Evolutionary conservation across 2,113 vertebrate genomes (phyloP).

Genomic region (Cervus canadensis): DNA sequence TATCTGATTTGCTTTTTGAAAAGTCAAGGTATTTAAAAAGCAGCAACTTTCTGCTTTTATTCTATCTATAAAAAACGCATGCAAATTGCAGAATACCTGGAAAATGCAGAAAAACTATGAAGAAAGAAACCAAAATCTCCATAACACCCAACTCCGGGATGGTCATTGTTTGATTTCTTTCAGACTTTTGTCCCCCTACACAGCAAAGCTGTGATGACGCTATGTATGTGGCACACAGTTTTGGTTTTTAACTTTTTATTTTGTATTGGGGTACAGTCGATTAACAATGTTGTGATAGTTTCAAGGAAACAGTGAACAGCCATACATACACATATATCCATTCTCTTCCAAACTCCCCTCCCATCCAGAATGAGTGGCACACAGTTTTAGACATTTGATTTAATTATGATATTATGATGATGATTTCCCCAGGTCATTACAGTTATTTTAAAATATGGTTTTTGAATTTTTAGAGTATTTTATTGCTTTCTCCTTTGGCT

Average conservation of each 20-base stretch:
- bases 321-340: background rate
- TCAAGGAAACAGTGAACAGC: background rate
- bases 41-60: background rate
- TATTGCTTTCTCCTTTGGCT: background rate
- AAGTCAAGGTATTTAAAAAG: slow-evolving; percentile 3
- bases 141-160: background rate
- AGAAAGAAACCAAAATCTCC: background rate
- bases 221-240: background rate
- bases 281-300: background rate
- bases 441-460: slow-evolving; percentile 7
- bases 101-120: slow-evolving; percentile 19
- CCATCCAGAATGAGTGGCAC: background rate
- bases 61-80: background rate
- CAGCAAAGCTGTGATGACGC: background rate
- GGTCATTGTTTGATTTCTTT: background rate
- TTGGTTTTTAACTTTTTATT: background rate
- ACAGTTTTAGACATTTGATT: background rate
- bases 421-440: background rate
- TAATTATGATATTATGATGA: background rate
- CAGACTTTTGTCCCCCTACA: background rate
- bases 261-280: background rate
- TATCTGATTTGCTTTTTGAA: background rate
- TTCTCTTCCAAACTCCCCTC: background rate
- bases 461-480: background rate
- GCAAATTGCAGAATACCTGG: background rate